Base-by-base conservation (phyloP, 2,888 invertebrate species). In the Hypselothyrea guttata region DNA sequence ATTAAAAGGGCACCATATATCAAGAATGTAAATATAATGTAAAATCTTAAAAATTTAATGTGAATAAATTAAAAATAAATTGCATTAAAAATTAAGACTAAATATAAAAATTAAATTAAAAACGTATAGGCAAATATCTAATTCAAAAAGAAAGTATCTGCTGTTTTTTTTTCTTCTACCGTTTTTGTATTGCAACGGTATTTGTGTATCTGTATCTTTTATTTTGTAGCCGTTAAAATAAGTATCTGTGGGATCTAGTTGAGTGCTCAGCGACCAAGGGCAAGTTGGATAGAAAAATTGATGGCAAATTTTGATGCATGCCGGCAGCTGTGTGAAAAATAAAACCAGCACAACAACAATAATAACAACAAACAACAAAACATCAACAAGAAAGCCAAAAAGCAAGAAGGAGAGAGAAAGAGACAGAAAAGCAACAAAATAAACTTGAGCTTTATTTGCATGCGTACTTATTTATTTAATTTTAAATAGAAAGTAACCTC, bases 401-500 rank as follows among this genome's bases (percentile, higher is more conserved):
- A 16, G 34, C 22, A 13, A 28, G 9, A 11, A 9, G 1, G 4
- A 27, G 8, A 12, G 27, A 11, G 12, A 11, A 8, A 15, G 11
- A 11, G 31, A 15, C 15, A 16, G 35, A 51, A 15, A 46, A 34
- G 53, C 55, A 54, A 52, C 46, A 42, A 52, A 49, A 61, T 64
- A 57, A 52, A 38, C 38, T 52, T 27, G 11, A 28, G 35, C 53
- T 30, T 55, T 69, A 75, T 75, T 79, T 76, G 74, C 74, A 76
- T 79, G 74, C 64, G 55, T 51, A 81, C 65, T 69, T 75, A 66
- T 79, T 76, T 78, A 73, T 76, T 83, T 79, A 56, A 65, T 73
- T 78, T 83, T 70, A 79, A 84, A 83, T 81, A 78, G 78, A 78
- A 78, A 78, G 78, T 79, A 83, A 78, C 78, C 78, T 83, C 78